A percentile compares a stretch with the other conserved stretches of the same genome.
These are phyloP conservation scores for Phycodurus eques DNA, from an alignment of 2,113 vertebrate genomes.

Conservation along the genomic window DNA sequence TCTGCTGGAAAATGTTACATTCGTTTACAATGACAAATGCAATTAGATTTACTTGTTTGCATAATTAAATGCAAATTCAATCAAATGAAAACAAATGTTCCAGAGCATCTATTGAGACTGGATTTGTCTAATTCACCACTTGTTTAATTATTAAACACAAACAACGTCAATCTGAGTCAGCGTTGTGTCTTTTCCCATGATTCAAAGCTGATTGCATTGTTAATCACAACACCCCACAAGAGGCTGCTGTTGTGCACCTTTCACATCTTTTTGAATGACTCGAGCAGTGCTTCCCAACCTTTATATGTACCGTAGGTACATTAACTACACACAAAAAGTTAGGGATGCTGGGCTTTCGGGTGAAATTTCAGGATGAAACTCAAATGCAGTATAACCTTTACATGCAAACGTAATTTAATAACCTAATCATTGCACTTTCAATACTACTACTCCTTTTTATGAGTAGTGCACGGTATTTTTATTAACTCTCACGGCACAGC, in stretches of 20 bases:
- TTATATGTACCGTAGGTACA: no score
- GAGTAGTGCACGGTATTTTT: no score
- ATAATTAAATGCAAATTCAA: not conserved
- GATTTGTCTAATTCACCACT: not conserved
- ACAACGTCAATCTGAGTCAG: not conserved
- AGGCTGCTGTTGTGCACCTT: constrained; percentile 48
- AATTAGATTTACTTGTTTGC: not conserved
- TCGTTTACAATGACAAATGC: not conserved
- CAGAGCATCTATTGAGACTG: not conserved
- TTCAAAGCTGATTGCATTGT: not conserved
- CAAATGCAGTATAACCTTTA: no score
- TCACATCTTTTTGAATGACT: not conserved
- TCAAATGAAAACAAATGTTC: not conserved
- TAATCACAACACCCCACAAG: constrained; percentile 27
- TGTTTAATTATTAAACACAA: not conserved
- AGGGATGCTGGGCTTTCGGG: no score
- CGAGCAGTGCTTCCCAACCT: not conserved
- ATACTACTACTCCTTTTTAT: no score
- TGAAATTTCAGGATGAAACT: no score
- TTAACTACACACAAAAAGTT: not conserved
- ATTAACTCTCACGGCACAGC: no score
- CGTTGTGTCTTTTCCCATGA: not conserved
- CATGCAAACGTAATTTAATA: no score
- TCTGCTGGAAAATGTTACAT: not conserved
- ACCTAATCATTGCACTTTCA: no score